Percentiles rank a stretch among this genome's conserved stretches.
Conservation (phyloP, 2,888 invertebrate species). For the Ochlodes sylvanus region DNA sequence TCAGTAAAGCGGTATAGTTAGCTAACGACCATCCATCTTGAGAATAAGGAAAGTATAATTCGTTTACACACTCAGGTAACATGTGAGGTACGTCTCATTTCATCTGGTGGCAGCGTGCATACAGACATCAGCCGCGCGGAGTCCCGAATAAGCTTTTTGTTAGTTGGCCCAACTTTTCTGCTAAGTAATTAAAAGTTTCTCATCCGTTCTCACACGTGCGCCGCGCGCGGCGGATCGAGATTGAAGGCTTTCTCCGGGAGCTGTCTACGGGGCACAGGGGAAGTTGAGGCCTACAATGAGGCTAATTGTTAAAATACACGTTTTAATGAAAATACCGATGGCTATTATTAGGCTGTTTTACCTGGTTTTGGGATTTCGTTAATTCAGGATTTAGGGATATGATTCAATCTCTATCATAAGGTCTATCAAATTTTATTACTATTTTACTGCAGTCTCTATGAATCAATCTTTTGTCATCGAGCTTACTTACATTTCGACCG, state of each 20-base stretch:
- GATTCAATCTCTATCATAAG: too few relatives aligned
- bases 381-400: too few relatives aligned
- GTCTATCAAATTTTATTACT: too few relatives aligned
- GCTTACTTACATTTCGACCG: too few relatives aligned
- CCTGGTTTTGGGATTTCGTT: too few relatives aligned
- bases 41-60: background rate
- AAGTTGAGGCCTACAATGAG: background rate
- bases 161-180: constrained; percentile 2
- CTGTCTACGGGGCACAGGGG: background rate
- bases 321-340: too few relatives aligned
- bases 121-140: background rate
- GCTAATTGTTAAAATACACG: background rate
- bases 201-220: background rate
- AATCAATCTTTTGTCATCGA: too few relatives aligned
- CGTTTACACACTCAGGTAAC: background rate
- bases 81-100: background rate
- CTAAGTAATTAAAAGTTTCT: constrained; percentile 21
- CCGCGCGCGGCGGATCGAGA: background rate
- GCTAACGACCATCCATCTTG: background rate
- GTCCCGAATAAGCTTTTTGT: constrained; percentile 4
- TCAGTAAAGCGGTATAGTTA: background rate
- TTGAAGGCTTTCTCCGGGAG: background rate
- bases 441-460: too few relatives aligned
- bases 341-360: too few relatives aligned
- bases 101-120: background rate